Percentiles rank a stretch among this genome's conserved stretches.
phyloP scores from a whole-genome alignment of 2,888 invertebrate genomes.

The Phengaris arion region DNA sequence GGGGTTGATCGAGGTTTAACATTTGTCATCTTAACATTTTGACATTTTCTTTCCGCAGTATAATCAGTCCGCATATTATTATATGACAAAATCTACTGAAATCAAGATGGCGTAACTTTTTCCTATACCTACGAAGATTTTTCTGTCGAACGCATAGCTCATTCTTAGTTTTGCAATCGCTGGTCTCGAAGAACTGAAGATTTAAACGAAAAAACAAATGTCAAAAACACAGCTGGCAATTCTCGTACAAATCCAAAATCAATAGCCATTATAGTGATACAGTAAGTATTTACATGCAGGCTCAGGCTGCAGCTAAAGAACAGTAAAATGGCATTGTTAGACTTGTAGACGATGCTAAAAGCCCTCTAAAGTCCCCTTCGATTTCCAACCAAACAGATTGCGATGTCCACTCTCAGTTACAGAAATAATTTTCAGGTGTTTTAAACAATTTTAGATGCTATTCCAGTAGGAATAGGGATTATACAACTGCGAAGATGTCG shows the following conservation, averaged over 20 bases:
- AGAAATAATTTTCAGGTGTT: conserved; percentile 43
- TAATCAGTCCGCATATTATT: no score
- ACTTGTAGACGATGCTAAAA: conserved; percentile 71
- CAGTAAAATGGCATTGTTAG: conserved; percentile 37
- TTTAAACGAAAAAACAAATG: not conserved
- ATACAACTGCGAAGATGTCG: conserved; percentile 35
- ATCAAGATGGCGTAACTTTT: no score
- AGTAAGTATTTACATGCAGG: conserved; percentile 32
- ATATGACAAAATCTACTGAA: no score
- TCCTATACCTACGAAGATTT: no score
- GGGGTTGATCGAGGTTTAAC: no score
- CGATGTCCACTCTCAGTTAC: conserved; percentile 66
- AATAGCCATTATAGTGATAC: conserved; percentile 3
- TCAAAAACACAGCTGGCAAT: conserved; percentile 4
- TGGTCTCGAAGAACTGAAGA: not conserved
- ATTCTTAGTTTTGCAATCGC: no score
- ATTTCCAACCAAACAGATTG: conserved; percentile 71
- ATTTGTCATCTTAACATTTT: no score
- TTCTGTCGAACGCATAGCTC: no score
- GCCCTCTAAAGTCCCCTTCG: conserved; percentile 65
- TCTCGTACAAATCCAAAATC: conserved; percentile 25
- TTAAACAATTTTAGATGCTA: conserved; percentile 43
- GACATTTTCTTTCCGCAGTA: no score
- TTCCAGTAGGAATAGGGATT: conserved; percentile 29
- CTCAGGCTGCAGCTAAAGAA: conserved; percentile 30